phyloP scores from a whole-genome alignment of 1,140 invertebrate species.

The Lanistes nyassanus region DNA sequence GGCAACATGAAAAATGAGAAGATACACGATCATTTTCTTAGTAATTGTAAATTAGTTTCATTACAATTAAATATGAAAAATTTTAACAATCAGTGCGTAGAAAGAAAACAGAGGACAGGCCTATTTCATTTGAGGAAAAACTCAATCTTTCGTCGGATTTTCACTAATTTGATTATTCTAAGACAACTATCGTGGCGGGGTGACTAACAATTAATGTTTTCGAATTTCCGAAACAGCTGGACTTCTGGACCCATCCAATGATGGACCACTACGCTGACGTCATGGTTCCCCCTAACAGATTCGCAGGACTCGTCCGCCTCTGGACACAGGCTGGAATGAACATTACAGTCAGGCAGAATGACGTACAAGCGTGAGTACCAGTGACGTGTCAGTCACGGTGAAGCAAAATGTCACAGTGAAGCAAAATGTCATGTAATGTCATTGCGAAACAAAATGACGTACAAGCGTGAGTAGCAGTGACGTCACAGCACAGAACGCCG shows the following conservation, averaged over 20 bases:
- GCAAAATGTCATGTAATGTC: background rate
- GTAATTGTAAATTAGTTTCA: too few relatives aligned
- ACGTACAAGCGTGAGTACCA: background rate
- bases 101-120: too few relatives aligned
- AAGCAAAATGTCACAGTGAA: background rate
- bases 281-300: background rate
- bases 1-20: too few relatives aligned
- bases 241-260: conserved; percentile 1
- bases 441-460: background rate
- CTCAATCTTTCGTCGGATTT: too few relatives aligned
- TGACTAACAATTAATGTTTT: too few relatives aligned
- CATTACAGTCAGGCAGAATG: background rate
- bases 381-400: background rate
- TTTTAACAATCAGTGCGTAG: too few relatives aligned
- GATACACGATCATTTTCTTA: too few relatives aligned
- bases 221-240: background rate
- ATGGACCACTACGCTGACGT: background rate
- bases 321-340: background rate
- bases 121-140: too few relatives aligned
- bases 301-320: too few relatives aligned
- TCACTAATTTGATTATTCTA: too few relatives aligned
- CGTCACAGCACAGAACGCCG: background rate
- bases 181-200: too few relatives aligned
- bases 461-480: background rate
- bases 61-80: too few relatives aligned